Conservation (phyloP, 2,888 invertebrate species). For the Lucinisca nassula region DNA sequence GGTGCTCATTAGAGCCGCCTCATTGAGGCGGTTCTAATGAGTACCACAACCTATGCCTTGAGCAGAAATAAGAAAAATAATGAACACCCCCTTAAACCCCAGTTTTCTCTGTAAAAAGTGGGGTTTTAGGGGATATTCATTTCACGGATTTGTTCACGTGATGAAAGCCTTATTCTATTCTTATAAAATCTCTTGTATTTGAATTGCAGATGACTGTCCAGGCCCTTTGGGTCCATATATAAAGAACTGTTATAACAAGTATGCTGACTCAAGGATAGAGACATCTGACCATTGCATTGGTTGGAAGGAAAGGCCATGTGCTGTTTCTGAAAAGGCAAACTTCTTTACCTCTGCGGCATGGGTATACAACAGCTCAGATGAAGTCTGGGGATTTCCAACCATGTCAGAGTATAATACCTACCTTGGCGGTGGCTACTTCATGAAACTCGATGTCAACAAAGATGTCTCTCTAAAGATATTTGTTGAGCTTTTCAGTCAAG, state of each 20-base stretch:
- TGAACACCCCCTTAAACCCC: too few species aligned
- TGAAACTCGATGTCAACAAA: conserved; percentile 68
- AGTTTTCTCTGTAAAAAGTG: too few species aligned
- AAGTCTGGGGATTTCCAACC: conserved; percentile 65
- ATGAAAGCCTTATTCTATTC: too few species aligned
- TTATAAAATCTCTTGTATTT: too few species aligned
- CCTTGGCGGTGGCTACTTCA: conserved; percentile 68
- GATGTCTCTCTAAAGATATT: conserved; percentile 62
- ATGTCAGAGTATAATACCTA: conserved; percentile 53
- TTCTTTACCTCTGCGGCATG: conserved; percentile 60
- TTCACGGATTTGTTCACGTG: too few species aligned
- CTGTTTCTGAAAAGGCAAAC: conserved; percentile 52
- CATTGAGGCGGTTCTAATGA: too few species aligned
- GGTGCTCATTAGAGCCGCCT: too few species aligned
- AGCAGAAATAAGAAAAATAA: too few species aligned
- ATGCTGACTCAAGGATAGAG: conserved; percentile 32
- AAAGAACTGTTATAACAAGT: conserved; percentile 40
- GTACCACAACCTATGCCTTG: too few species aligned
- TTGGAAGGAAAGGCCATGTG: conserved; percentile 47
- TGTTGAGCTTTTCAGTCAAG: conserved; percentile 63
- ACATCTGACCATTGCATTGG: conserved; percentile 44
- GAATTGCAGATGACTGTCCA: not conserved
- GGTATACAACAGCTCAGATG: conserved; percentile 48
- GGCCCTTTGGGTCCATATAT: not conserved
- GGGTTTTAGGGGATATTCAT: too few species aligned